Percentiles rank a stretch among this genome's conserved stretches.
These are phyloP conservation scores for Xiphorhynchus erythropygius DNA, from an alignment of 2,797 vertebrate genomes.

Conservation along the genomic window DNA sequence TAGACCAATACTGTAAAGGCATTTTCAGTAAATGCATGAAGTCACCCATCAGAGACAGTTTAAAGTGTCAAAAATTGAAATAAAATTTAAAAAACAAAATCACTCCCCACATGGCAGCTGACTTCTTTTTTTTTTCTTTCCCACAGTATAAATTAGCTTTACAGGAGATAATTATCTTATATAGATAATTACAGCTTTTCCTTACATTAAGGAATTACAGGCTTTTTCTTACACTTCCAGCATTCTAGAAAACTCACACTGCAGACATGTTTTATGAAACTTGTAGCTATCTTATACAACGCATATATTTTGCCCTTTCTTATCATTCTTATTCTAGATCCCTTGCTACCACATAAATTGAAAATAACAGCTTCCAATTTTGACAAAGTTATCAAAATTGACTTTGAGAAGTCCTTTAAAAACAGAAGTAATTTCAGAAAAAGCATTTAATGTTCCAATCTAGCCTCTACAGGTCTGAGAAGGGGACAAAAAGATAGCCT, in stretches of 20 bases:
- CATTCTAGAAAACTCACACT: neutral
- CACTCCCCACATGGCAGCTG: neutral
- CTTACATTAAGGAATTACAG: neutral
- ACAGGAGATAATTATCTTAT: neutral
- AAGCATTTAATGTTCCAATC: neutral
- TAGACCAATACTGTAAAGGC: neutral
- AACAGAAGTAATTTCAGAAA: neutral
- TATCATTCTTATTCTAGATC: neutral
- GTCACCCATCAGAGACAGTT: neutral
- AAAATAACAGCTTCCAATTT: neutral
- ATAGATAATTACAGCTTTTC: neutral
- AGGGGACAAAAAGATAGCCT: neutral
- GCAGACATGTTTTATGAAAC: neutral
- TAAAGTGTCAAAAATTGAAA: neutral
- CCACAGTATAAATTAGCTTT: neutral
- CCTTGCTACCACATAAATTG: neutral
- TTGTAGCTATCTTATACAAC: neutral
- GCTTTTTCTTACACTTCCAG: neutral
- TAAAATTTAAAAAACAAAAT: fast-evolving
- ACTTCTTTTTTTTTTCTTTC: neutral
- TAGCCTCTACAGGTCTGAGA: neutral
- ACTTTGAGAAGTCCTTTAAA: neutral
- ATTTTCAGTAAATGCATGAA: neutral
- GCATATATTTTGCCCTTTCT: neutral
- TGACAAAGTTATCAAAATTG: neutral